Evolutionary conservation across 1,140 invertebrate species (phyloP).

Genomic region (Parapsyche elsis): DNA sequence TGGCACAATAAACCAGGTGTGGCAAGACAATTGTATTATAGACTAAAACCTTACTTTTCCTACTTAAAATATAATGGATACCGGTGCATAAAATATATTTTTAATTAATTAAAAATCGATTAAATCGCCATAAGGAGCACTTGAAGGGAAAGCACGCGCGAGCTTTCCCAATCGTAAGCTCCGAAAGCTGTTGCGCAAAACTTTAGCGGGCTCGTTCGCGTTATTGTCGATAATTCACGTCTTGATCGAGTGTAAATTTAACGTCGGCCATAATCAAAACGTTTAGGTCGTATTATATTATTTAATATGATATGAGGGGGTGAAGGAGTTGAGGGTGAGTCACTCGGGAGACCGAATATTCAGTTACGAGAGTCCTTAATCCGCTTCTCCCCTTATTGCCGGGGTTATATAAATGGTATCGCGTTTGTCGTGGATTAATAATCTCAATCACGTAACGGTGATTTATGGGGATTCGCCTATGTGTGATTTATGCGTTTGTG

Average conservation of each 20-base stretch:
- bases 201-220: background rate
- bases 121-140: too few species aligned
- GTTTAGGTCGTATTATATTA: background rate
- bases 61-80: too few species aligned
- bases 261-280: background rate
- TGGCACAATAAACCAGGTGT: too few species aligned
- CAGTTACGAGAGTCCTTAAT: background rate
- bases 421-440: conserved; percentile 34
- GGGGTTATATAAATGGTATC: conserved; percentile 18
- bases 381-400: background rate
- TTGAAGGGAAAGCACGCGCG: too few species aligned
- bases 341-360: background rate
- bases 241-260: background rate
- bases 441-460: conserved; percentile 31
- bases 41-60: too few species aligned
- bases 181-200: background rate
- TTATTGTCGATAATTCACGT: background rate
- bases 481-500: conserved; percentile 32
- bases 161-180: background rate
- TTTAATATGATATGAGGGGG: background rate
- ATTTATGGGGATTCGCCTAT: conserved; percentile 36
- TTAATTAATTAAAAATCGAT: too few species aligned
- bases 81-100: too few species aligned
- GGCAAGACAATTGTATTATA: too few species aligned
- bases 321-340: background rate